Evolutionary conservation across 2,113 vertebrate species (phyloP).

Genomic region (Bettongia penicillata): DNA sequence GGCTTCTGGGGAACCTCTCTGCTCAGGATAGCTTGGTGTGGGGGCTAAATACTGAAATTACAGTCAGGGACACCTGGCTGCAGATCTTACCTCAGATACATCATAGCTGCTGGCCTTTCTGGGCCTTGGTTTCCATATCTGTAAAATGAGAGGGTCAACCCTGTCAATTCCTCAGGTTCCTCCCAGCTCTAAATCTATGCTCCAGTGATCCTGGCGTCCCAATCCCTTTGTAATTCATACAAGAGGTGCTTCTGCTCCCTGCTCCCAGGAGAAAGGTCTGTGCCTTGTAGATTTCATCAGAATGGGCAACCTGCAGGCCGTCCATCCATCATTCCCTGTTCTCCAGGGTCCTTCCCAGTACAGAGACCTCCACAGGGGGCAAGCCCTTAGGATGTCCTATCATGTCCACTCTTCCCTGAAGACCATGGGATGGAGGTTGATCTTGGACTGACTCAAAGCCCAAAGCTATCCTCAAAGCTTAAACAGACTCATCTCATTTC

Average conservation of each 20-base stretch:
- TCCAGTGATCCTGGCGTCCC: neutral
- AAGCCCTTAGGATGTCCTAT: neutral
- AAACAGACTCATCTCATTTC: neutral
- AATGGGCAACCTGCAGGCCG: neutral
- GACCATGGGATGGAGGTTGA: too few species aligned
- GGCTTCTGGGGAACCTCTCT: neutral
- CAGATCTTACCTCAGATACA: neutral
- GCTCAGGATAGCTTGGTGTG: neutral
- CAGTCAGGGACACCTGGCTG: neutral
- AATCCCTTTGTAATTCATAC: neutral
- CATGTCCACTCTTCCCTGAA: too few species aligned
- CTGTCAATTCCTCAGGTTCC: neutral
- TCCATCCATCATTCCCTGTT: neutral
- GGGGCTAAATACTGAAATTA: too few species aligned
- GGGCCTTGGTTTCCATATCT: neutral
- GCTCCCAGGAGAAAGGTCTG: neutral
- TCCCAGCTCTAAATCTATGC: neutral
- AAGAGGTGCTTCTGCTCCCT: neutral
- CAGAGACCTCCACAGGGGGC: neutral
- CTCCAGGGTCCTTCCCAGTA: neutral
- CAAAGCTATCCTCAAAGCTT: neutral
- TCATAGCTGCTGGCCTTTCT: neutral
- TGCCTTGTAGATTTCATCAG: neutral
- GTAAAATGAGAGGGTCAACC: neutral
- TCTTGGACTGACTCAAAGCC: too few species aligned